Base-by-base conservation (phyloP, 2,113 vertebrate species). In the Capricornis sumatraensis region DNA sequence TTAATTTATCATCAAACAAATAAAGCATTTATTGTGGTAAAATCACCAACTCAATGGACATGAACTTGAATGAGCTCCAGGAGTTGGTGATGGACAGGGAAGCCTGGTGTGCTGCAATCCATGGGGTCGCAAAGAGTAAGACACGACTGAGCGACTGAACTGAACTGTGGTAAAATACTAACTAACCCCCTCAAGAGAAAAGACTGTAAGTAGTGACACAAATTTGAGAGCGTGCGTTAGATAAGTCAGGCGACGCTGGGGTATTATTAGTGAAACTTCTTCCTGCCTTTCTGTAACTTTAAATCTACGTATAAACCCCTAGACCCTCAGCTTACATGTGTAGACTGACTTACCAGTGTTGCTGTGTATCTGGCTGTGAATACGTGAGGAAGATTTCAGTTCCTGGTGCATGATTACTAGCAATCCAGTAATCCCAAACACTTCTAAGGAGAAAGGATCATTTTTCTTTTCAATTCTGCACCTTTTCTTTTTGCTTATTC, bases 401-500 rank as follows among this genome's bases (percentile, higher is more conserved):
- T 96, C 76, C 57, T 97, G n/a, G 47, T 96, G 71, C 50, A 45
- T 64, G 86, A 95, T 79, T 76, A 90, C 28, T 27, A 94, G 28
- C 55, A 87, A 89, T 94, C 88, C 95, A 96, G 64, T 88, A 95
- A 97, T 96, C 91, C 74, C 19, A 16, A 94, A 79, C 53, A 62
- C 82, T 98, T 97, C 96, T 96, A 97, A 87, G 83, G 43, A 93
- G 74, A 95, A 85, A 28, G 94, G 86, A 93, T 98, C 93, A 55
- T 94, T 97, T 97, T 87, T 14, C 57, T 95, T 95, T 95, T 53
- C 94, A 62, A 47, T 97, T 96, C 86, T 87, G 83, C 64, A 96
- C 95, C 95, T 98, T 82, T 97, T 96, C 45, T 91, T 98, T 97
- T 96, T 92, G 98, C 88, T 74, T 97, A 97, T 95, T 98, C 81